Conservation (phyloP, 2,113 vertebrate species). For the Galemys pyrenaicus region DNA sequence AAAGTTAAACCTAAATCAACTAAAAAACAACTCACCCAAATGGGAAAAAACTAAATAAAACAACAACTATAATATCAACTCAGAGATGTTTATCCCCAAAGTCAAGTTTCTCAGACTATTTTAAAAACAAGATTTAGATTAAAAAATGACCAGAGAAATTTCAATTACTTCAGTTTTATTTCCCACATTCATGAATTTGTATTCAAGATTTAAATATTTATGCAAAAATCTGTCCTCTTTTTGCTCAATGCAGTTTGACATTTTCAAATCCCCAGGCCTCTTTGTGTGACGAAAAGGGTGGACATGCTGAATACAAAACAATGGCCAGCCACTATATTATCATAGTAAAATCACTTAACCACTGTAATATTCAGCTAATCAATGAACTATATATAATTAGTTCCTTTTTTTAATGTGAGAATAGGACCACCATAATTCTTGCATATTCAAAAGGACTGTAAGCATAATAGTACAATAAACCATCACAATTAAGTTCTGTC, state of each 20-base stretch:
- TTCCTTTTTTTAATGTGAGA: slow-evolving; percentile 23
- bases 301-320: slow-evolving; percentile 72
- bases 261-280: slow-evolving; percentile 75
- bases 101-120: slow-evolving; percentile 76
- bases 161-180: slow-evolving; percentile 76
- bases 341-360: slow-evolving; percentile 54
- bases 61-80: slow-evolving; percentile 40
- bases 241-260: slow-evolving; percentile 76
- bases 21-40: slow-evolving; percentile 53
- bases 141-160: slow-evolving; percentile 75
- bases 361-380: not conserved
- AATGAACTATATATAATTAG: slow-evolving; percentile 11
- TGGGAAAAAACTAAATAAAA: slow-evolving; percentile 51
- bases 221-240: slow-evolving; percentile 66
- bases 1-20: slow-evolving; percentile 64
- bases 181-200: slow-evolving; percentile 75
- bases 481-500: slow-evolving; percentile 21
- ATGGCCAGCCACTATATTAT: slow-evolving; percentile 65
- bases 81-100: slow-evolving; percentile 60
- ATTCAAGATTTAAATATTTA: slow-evolving; percentile 83
- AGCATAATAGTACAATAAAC: not conserved
- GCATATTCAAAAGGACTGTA: not conserved
- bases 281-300: slow-evolving; percentile 67
- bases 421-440: slow-evolving; percentile 19
- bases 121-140: slow-evolving; percentile 78